These are phyloP conservation scores for Bradysia coprophila DNA, from an alignment of 1,140 invertebrate genomes.

Conservation along the genomic window DNA sequence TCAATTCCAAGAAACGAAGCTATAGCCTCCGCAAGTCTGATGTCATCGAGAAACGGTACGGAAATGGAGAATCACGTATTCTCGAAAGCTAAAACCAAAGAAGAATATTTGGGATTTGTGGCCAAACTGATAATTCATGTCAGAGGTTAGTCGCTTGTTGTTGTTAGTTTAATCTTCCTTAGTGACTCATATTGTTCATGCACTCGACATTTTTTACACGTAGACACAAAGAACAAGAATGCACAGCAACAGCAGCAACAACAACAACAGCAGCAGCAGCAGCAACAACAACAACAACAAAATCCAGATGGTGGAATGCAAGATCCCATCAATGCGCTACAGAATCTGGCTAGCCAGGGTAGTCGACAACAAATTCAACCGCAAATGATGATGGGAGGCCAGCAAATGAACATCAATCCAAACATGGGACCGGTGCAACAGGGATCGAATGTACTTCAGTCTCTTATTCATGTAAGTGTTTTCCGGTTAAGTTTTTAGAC, in stretches of 20 bases:
- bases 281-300: constrained; percentile 9
- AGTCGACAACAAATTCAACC: constrained; percentile 27
- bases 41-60: constrained; percentile 59
- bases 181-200: too few species aligned
- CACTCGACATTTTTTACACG: too few species aligned
- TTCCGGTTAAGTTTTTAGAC: too few species aligned
- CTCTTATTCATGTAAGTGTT: constrained; percentile 13
- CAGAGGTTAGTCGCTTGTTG: too few species aligned
- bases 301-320: constrained; percentile 30
- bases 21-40: constrained; percentile 59
- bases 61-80: constrained; percentile 93
- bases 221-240: constrained; percentile 2
- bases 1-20: constrained; percentile 60
- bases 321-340: constrained; percentile 73
- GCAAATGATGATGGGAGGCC: constrained; percentile 27
- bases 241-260: not conserved
- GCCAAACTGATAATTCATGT: constrained; percentile 77
- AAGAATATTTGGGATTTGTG: constrained; percentile 79
- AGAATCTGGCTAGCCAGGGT: constrained; percentile 65
- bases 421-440: constrained; percentile 24
- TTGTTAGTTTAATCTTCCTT: too few species aligned
- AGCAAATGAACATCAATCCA: not conserved
- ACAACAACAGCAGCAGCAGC: not conserved
- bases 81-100: constrained; percentile 68
- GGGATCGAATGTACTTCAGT: constrained; percentile 20